A percentile compares a stretch with the other conserved stretches of the same genome.
These are phyloP conservation scores for Lasioglossum leucozonium DNA, from an alignment of 2,888 invertebrate species.

Conservation along the genomic window DNA sequence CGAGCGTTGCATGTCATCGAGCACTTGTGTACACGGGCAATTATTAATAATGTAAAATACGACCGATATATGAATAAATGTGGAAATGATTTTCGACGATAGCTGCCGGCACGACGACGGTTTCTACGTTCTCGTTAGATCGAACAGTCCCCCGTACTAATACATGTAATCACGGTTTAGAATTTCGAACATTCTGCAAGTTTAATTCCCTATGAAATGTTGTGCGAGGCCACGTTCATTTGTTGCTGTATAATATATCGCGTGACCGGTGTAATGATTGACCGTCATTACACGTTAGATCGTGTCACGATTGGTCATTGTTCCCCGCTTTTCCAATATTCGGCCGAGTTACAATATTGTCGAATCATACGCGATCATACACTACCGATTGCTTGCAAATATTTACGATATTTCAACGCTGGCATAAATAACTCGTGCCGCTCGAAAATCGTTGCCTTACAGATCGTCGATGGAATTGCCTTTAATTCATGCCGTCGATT, in stretches of 20 bases:
- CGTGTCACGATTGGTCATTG: slow-evolving; percentile 30
- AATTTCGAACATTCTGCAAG: background rate
- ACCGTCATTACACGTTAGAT: slow-evolving; percentile 46
- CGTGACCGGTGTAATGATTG: slow-evolving; percentile 52
- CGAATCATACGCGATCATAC: slow-evolving; percentile 48
- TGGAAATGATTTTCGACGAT: background rate
- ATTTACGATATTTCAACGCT: slow-evolving; percentile 47
- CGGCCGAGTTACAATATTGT: slow-evolving; percentile 47
- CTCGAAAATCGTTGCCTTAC: slow-evolving; percentile 31
- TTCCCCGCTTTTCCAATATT: slow-evolving; percentile 45
- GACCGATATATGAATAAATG: background rate
- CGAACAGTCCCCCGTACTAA: background rate
- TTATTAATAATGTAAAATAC: background rate
- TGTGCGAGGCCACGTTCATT: background rate
- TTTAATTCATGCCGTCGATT: background rate
- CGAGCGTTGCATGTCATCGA: background rate
- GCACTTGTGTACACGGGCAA: background rate
- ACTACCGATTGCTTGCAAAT: slow-evolving; percentile 60
- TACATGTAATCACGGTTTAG: background rate
- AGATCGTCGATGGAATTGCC: background rate
- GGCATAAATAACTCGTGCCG: slow-evolving; percentile 50
- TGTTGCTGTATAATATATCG: slow-evolving; percentile 31
- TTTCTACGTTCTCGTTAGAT: background rate
- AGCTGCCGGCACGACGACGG: background rate
- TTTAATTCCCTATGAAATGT: slow-evolving; percentile 4